Percentiles rank a stretch among this genome's conserved stretches.
Evolutionary conservation across 53 echinoderm and acorn worm species (phyloP).

Genomic region (Antedon mediterranea): DNA sequence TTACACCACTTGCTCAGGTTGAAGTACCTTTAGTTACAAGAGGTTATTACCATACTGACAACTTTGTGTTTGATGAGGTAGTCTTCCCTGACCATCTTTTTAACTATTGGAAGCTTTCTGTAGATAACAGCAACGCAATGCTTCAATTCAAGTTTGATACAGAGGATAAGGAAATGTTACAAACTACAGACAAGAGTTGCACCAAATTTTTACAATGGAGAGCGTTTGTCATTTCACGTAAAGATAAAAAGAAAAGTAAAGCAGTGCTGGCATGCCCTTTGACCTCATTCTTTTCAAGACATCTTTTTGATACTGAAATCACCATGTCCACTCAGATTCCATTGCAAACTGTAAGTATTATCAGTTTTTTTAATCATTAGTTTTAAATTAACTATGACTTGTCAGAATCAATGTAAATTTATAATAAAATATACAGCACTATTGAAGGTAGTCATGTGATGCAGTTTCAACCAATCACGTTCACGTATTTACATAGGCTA

Average conservation of each 20-base stretch:
- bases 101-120: conserved; percentile 65
- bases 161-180: conserved; percentile 42
- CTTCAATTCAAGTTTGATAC: conserved; percentile 38
- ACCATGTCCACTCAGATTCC: conserved; percentile 68
- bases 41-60: conserved; percentile 88
- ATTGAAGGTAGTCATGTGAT: no score
- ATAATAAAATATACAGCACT: no score
- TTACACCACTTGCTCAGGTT: conserved; percentile 65
- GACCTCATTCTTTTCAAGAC: conserved; percentile 59
- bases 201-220: conserved; percentile 86
- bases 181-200: conserved; percentile 24
- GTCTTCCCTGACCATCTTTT: conserved; percentile 63
- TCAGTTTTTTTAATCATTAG: no score
- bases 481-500: no score
- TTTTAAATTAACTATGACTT: no score
- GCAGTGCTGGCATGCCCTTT: conserved; percentile 49
- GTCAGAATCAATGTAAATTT: no score
- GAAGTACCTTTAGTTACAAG: conserved; percentile 61
- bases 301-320: conserved; percentile 45
- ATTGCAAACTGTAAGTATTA: conserved; percentile 48
- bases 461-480: no score
- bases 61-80: conserved; percentile 76
- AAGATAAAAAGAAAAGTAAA: conserved; percentile 61
- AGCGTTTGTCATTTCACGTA: conserved; percentile 68
- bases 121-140: conserved; percentile 37